A percentile compares a stretch with the other conserved stretches of the same genome.
Conservation (phyloP, 92 coral and sea anemone genomes). For the Nematostella vectensis region DNA sequence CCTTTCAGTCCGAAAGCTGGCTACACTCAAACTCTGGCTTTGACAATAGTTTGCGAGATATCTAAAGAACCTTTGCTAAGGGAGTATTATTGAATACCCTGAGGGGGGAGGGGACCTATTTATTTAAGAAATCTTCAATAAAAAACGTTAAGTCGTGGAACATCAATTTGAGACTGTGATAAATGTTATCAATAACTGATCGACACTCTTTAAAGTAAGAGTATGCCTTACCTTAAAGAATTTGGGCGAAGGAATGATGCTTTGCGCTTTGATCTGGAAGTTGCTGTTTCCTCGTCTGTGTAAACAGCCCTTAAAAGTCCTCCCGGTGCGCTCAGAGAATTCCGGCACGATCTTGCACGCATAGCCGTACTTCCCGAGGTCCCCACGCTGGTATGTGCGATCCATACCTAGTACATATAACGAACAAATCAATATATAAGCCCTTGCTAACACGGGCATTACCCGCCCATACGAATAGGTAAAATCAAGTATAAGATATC, state of each 20-base stretch:
- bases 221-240: slow-evolving; percentile 59
- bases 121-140: no score
- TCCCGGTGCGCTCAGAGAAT: slow-evolving; percentile 66
- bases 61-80: not conserved
- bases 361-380: slow-evolving; percentile 81
- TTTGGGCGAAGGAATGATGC: slow-evolving; percentile 69
- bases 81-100: slow-evolving; percentile 29
- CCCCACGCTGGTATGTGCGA: slow-evolving; percentile 76
- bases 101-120: slow-evolving; percentile 62
- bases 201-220: no score
- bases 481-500: no score
- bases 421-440: not conserved
- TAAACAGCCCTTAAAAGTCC: slow-evolving; percentile 77
- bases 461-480: no score
- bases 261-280: slow-evolving; percentile 85
- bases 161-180: no score
- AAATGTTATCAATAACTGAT: no score
- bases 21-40: not conserved
- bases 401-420: slow-evolving; percentile 99
- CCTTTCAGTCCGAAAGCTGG: not conserved
- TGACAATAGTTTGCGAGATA: not conserved
- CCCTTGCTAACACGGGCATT: not conserved
- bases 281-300: slow-evolving; percentile 75
- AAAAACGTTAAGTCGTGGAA: no score
- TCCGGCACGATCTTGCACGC: slow-evolving; percentile 96